Evolutionary conservation across 2,113 vertebrate genomes (phyloP).

Genomic region (Vulpes vulpes): DNA sequence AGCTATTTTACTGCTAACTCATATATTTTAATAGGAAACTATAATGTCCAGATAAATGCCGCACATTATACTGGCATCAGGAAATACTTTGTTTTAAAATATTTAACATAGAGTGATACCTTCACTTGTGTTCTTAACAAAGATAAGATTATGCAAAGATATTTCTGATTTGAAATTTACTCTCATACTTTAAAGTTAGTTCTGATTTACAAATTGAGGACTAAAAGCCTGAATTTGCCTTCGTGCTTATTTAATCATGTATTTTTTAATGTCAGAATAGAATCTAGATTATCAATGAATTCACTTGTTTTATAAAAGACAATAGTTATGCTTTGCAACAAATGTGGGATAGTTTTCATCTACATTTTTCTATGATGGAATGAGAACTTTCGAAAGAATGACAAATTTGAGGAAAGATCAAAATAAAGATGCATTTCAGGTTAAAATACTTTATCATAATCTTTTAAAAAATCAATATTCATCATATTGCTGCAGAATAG

Average conservation of each 20-base stretch:
- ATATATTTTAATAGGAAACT: not conserved
- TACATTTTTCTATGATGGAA: conserved; percentile 67
- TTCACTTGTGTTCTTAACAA: not conserved
- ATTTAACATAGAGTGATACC: not conserved
- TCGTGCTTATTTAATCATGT: conserved; percentile 74
- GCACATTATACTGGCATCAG: not conserved
- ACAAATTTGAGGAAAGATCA: conserved; percentile 48
- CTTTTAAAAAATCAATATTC: conserved; percentile 7
- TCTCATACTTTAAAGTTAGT: conserved; percentile 47
- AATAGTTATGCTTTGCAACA: conserved; percentile 32
- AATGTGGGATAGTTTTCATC: not conserved
- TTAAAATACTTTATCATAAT: conserved; percentile 55
- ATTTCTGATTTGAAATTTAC: conserved; percentile 61
- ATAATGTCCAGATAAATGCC: not conserved
- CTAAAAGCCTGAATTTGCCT: conserved; percentile 65
- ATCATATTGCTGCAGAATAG: not conserved
- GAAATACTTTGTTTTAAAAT: conserved; percentile 12
- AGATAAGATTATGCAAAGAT: not conserved
- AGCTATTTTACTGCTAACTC: not conserved
- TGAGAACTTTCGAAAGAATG: conserved; percentile 40
- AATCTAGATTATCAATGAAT: conserved; percentile 72
- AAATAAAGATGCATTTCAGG: conserved; percentile 32
- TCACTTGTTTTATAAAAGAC: conserved; percentile 65
- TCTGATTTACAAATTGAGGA: conserved; percentile 59
- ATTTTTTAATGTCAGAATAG: conserved; percentile 58